Evolutionary conservation across 1,140 invertebrate genomes (phyloP).

Genomic region (Pogonus chalceus): DNA sequence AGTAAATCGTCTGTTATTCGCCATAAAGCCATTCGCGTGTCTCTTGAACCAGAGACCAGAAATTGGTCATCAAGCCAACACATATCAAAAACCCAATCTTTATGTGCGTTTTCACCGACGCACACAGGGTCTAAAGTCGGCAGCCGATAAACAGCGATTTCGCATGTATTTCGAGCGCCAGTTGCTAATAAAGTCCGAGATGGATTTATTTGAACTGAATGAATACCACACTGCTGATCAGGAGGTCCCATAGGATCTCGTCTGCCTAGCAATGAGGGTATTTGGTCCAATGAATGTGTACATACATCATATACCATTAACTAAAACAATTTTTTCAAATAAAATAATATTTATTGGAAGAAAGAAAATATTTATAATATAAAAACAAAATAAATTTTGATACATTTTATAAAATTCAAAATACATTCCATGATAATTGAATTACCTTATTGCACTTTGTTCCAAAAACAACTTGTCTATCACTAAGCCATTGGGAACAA

Average conservation of each 20-base stretch:
- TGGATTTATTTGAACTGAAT: slow-evolving; percentile 91
- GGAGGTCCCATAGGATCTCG: slow-evolving; percentile 43
- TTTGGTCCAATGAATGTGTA: slow-evolving; percentile 69
- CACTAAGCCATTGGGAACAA: slow-evolving; percentile 91
- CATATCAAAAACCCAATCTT: slow-evolving; percentile 90
- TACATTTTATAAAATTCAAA: slow-evolving; percentile 9
- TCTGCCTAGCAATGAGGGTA: slow-evolving; percentile 66
- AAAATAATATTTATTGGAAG: no score
- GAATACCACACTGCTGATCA: slow-evolving; percentile 78
- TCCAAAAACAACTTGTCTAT: slow-evolving; percentile 88
- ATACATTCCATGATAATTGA: no score
- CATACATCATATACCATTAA: slow-evolving; percentile 76
- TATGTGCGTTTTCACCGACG: slow-evolving; percentile 85
- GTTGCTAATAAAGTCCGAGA: slow-evolving; percentile 83
- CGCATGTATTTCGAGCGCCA: slow-evolving; percentile 82
- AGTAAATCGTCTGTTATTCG: slow-evolving; percentile 45
- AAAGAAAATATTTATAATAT: slow-evolving; percentile 9
- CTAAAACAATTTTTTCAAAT: slow-evolving; percentile 41
- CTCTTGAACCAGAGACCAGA: slow-evolving; percentile 84
- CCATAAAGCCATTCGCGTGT: slow-evolving; percentile 77
- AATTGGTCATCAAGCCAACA: slow-evolving; percentile 95
- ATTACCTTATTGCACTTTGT: slow-evolving; percentile 93
- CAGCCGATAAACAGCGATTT: slow-evolving; percentile 85
- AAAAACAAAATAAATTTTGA: slow-evolving; percentile 6
- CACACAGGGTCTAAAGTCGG: slow-evolving; percentile 90